Conservation (phyloP, 2,888 invertebrate genomes). For the Entomobrya multifasciata region DNA sequence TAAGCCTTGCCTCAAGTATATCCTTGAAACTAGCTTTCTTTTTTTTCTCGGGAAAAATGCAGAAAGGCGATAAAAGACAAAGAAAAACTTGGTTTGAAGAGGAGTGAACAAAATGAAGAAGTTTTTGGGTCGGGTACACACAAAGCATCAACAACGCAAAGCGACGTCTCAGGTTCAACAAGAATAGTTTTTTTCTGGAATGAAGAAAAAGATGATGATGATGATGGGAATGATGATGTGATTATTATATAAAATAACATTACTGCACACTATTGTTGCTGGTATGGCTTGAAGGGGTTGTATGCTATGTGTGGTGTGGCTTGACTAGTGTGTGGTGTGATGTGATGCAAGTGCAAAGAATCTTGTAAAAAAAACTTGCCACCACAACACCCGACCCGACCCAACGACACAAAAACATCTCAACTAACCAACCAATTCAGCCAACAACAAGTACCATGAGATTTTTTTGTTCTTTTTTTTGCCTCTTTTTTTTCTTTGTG, state of each 20-base stretch:
- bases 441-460: conserved; percentile 18
- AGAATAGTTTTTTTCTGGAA: neutral
- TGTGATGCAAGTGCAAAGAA: conserved; percentile 24
- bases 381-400: no score
- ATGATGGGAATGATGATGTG: neutral
- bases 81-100: neutral
- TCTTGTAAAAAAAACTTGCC: neutral
- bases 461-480: neutral
- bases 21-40: neutral
- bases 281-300: conserved; percentile 11
- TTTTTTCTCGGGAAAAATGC: neutral
- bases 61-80: neutral
- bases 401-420: conserved; percentile 12
- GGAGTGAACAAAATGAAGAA: neutral
- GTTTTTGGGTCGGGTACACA: no score
- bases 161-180: conserved; percentile 5
- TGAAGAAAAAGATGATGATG: neutral
- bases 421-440: conserved; percentile 7
- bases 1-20: neutral
- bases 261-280: neutral
- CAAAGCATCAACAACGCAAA: no score
- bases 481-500: neutral
- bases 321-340: neutral
- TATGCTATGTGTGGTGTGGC: neutral
- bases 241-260: neutral